These are phyloP conservation scores for Allolobophora icterica DNA, from an alignment of 2,888 invertebrate species.

Conservation along the genomic window DNA sequence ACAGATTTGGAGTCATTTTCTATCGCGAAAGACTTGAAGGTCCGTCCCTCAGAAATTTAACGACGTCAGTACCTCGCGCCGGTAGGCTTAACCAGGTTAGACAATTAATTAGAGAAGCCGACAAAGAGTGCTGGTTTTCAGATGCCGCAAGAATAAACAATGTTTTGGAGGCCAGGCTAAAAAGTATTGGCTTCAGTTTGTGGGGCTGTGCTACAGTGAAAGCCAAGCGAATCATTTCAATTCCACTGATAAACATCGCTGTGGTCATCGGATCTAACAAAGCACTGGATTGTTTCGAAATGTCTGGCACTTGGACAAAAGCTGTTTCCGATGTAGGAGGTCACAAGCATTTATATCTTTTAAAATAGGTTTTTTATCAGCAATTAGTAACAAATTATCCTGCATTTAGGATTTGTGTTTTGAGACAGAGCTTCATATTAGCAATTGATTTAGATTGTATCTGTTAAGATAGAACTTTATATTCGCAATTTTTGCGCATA, in stretches of 20 bases:
- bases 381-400: background rate
- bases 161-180: background rate
- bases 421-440: too few relatives aligned
- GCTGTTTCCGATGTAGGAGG: background rate
- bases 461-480: too few relatives aligned
- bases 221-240: background rate
- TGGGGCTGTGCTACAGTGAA: constrained; percentile 12
- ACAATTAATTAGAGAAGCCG: background rate
- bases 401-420: too few relatives aligned
- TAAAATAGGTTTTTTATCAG: background rate
- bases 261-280: background rate
- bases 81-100: background rate
- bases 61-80: background rate
- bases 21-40: background rate
- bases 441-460: too few relatives aligned
- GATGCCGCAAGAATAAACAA: background rate
- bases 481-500: too few relatives aligned
- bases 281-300: background rate
- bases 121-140: background rate
- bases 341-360: constrained; percentile 1
- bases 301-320: background rate
- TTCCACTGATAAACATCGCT: background rate
- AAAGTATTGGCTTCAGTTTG: background rate
- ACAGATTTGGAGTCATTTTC: background rate
- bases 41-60: background rate